These are phyloP conservation scores for Rhombomys opimus DNA, from an alignment of 2,113 vertebrate species.

Conservation along the genomic window DNA sequence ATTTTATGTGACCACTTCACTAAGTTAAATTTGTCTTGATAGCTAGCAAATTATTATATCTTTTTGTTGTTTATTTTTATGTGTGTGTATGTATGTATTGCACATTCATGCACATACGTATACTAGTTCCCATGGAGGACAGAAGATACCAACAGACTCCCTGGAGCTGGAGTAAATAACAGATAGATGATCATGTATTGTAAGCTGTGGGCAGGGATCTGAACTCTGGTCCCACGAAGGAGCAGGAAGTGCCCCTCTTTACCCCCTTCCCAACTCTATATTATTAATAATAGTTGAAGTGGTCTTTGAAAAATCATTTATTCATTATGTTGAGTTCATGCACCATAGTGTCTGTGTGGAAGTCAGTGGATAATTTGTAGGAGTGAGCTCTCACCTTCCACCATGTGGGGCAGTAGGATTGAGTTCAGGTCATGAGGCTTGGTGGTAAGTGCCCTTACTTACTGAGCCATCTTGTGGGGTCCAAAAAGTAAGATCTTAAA, in stretches of 20 bases:
- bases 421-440: not conserved
- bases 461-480: not conserved
- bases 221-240: not conserved
- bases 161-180: not conserved
- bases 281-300: not conserved
- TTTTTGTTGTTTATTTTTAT: not conserved
- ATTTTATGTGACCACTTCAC: not conserved
- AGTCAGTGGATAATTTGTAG: not conserved
- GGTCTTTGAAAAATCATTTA: not conserved
- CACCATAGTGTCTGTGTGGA: not conserved
- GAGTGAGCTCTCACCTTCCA: not conserved
- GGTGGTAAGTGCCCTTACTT: not conserved
- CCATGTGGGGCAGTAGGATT: not conserved
- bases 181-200: not conserved
- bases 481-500: not conserved
- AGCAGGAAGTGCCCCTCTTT: not conserved
- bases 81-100: not conserved
- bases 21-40: not conserved
- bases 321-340: not conserved
- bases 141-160: not conserved
- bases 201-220: not conserved
- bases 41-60: not conserved
- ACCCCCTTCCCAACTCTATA: not conserved
- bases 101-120: not conserved
- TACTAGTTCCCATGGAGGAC: not conserved